Conservation (phyloP, 2,888 invertebrate species). For the Calliopum simillimum region DNA sequence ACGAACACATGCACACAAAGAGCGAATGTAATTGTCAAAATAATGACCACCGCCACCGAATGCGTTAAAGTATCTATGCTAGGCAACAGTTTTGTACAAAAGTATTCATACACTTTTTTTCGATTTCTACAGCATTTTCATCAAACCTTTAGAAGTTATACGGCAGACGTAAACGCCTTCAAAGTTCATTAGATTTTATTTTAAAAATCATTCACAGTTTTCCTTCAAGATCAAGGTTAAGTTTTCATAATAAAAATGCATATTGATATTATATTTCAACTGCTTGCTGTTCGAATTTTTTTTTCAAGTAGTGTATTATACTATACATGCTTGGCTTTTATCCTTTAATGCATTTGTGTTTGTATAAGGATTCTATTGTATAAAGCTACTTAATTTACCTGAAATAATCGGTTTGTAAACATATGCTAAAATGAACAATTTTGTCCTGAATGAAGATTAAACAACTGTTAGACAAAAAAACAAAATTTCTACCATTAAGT, state of each 20-base stretch:
- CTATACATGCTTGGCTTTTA: constrained; percentile 48
- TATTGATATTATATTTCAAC: no score
- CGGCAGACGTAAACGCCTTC: no score
- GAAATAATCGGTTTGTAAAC: constrained; percentile 63
- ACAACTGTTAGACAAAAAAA: not conserved
- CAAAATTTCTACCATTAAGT: no score
- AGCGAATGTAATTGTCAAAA: constrained; percentile 52
- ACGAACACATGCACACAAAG: constrained; percentile 13
- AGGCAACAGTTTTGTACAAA: no score
- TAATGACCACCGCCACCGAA: constrained; percentile 54
- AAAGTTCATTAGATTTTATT: no score
- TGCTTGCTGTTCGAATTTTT: no score
- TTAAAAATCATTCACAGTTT: no score
- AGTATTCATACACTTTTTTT: no score
- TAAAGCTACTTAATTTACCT: constrained; percentile 62
- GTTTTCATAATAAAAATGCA: no score
- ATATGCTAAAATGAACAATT: constrained; percentile 54
- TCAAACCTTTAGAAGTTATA: no score
- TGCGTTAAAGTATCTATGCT: constrained; percentile 33
- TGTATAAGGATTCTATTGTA: constrained; percentile 33
- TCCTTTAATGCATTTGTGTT: constrained; percentile 59
- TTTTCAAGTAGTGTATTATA: constrained; percentile 31
- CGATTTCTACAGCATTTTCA: no score
- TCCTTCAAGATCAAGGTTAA: no score
- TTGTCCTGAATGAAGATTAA: not conserved